phyloP scores from a whole-genome alignment of 2,888 invertebrate genomes.

The Cataglyphis livida region DNA sequence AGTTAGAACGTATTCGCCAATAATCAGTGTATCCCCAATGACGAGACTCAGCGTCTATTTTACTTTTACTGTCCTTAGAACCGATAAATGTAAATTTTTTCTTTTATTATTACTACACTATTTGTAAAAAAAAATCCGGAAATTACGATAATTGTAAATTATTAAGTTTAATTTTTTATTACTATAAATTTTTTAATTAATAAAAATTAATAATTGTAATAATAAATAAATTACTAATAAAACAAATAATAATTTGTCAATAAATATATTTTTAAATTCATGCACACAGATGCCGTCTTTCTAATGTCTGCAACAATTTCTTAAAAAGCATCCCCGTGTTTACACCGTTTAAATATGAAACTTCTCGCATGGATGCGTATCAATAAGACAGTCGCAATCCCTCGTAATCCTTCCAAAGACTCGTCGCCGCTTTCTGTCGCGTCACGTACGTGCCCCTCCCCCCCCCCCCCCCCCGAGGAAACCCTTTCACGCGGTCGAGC shows the following conservation, averaged over 20 bases:
- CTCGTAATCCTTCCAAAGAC: constrained; percentile 57
- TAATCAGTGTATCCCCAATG: constrained; percentile 32
- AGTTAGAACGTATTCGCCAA: constrained; percentile 34
- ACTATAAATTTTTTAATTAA: not conserved
- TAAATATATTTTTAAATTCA: not conserved
- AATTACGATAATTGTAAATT: not conserved
- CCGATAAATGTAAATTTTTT: not conserved
- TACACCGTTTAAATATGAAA: constrained; percentile 32
- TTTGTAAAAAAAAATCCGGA: not conserved
- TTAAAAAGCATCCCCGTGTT: constrained; percentile 49
- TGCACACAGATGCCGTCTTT: not conserved
- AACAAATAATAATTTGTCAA: not conserved
- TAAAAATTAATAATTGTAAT: not conserved
- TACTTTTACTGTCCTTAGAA: not conserved
- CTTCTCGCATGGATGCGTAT: constrained; percentile 28
- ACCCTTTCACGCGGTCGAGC: constrained; percentile 68
- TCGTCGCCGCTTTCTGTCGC: constrained; percentile 33
- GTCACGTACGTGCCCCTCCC: constrained; percentile 17
- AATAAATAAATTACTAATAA: not conserved
- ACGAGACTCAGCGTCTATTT: not conserved
- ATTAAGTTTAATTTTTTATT: not conserved
- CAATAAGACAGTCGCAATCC: constrained; percentile 43
- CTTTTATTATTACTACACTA: not conserved
- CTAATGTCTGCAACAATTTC: not conserved
- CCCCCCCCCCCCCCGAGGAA: constrained; percentile 31